Conservation (phyloP, 2,888 invertebrate genomes). For the Mythimna vitellina region DNA sequence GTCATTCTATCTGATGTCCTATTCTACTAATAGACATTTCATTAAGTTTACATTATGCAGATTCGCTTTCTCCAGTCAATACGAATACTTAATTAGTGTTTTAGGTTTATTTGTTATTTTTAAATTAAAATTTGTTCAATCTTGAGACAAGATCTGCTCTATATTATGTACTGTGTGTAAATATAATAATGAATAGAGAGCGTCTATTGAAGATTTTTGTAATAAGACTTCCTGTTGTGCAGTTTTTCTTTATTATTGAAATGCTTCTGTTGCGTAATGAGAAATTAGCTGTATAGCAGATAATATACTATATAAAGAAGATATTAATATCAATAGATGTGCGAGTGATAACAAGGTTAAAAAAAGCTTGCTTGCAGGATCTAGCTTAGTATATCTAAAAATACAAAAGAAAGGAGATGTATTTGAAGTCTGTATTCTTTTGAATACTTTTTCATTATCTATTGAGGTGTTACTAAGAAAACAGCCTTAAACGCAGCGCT, state of each 20-base stretch:
- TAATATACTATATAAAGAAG: not conserved
- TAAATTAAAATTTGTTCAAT: constrained; percentile 31
- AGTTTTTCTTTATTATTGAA: not conserved
- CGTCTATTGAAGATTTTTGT: not conserved
- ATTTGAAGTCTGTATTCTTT: not conserved
- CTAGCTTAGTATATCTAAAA: not conserved
- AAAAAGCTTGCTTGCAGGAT: not conserved
- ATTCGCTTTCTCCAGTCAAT: constrained; percentile 66
- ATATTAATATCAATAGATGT: not conserved
- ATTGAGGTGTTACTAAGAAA: no score
- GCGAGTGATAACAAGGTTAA: not conserved
- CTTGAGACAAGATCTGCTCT: constrained; percentile 2
- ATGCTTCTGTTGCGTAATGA: not conserved
- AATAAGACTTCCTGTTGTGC: not conserved
- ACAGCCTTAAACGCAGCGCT: no score
- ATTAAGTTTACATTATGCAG: constrained; percentile 63
- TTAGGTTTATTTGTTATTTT: constrained; percentile 20
- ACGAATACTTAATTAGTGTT: constrained; percentile 52
- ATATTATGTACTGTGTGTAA: constrained; percentile 1
- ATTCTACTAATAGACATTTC: constrained; percentile 64
- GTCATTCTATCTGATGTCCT: constrained; percentile 64
- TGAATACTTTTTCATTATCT: not conserved
- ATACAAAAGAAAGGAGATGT: not conserved
- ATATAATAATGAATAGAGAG: constrained; percentile 1
- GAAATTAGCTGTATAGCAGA: not conserved